These are phyloP conservation scores for Cossypha heuglini DNA, from an alignment of 2,797 vertebrate species.

Conservation along the genomic window DNA sequence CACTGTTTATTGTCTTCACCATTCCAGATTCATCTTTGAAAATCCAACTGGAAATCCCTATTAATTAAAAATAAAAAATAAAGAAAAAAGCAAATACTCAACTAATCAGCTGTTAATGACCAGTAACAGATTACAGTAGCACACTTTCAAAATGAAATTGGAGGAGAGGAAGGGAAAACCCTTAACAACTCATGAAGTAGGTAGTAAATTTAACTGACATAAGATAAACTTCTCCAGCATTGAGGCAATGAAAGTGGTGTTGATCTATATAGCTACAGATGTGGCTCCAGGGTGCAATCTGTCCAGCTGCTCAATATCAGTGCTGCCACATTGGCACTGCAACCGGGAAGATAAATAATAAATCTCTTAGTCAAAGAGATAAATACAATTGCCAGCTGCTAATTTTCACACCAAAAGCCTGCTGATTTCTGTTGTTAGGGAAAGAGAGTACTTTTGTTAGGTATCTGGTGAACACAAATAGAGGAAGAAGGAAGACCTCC, in stretches of 20 bases:
- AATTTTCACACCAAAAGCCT: conserved; percentile 56
- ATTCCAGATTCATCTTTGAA: conserved; percentile 2
- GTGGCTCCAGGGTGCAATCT: conserved; percentile 76
- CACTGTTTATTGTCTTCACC: not conserved
- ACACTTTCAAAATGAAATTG: conserved; percentile 12
- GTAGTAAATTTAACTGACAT: conserved; percentile 74
- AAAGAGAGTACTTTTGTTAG: not conserved
- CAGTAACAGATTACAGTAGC: conserved; percentile 20
- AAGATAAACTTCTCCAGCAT: conserved; percentile 72
- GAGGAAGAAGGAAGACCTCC: not conserved
- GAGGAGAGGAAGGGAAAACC: not conserved
- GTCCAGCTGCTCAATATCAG: conserved; percentile 75
- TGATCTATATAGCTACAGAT: conserved; percentile 73
- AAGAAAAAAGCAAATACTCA: not conserved
- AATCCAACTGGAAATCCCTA: conserved; percentile 8
- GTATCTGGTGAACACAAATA: not conserved
- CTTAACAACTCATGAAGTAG: conserved; percentile 61
- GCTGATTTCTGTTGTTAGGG: not conserved
- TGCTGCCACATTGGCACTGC: conserved; percentile 69
- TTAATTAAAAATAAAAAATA: not conserved
- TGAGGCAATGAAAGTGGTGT: conserved; percentile 69
- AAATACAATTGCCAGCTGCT: conserved; percentile 54
- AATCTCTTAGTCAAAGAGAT: conserved; percentile 72
- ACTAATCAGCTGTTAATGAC: conserved; percentile 43
- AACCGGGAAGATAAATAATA: conserved; percentile 74